Evolutionary conservation across 1,140 invertebrate species (phyloP), one percentile per base, ranked within the genome.

Genomic region (Marisa cornuarietis): DNA sequence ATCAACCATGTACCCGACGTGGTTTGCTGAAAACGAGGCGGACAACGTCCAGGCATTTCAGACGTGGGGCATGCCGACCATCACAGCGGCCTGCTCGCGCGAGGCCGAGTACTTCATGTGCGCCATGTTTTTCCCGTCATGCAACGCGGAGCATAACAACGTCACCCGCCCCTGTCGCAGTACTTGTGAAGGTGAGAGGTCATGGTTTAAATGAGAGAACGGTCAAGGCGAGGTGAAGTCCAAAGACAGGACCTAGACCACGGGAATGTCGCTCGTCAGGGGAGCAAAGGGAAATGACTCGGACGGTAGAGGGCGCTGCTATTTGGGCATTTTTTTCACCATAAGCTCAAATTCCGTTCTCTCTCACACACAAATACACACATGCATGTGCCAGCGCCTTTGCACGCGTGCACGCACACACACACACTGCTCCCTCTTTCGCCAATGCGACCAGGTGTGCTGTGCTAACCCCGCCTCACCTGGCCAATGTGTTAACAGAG

Each of bases 61-160:
- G 42, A 63, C 26, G 22, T 81, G 71, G 74, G 76, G 76, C 51
- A 42, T 75, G 52, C 80, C 69, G 5, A 73, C 71, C 22, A 68
- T 81, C 52, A 0, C 10, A n/a, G 20, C 76, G 22, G 26, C 20
- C 10, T 81, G 80, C 31, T 77, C 71, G 26, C 69, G 52, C 4
- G 18, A 61, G 51, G 63, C 71, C 24, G 76, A 78, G 54, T 81
- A 78, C 77, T 81, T 78, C 76, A 74, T 74, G 62, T 81, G 80
- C 54, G 61, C 76, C 49, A 69, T 62, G 18, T 81, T 81, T 49
- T 78, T 81, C 51, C 80, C 80, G 6, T 31, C 42, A 52, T 81
- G 80, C 26, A 65, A 51, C 65, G 80, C 74, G 14, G 24, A 74
- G 49, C 49, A 51, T 18, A 42, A 54, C 14, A 71, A 81, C 16